Conservation (phyloP, 2,888 invertebrate species). For the Frankliniella fusca region DNA sequence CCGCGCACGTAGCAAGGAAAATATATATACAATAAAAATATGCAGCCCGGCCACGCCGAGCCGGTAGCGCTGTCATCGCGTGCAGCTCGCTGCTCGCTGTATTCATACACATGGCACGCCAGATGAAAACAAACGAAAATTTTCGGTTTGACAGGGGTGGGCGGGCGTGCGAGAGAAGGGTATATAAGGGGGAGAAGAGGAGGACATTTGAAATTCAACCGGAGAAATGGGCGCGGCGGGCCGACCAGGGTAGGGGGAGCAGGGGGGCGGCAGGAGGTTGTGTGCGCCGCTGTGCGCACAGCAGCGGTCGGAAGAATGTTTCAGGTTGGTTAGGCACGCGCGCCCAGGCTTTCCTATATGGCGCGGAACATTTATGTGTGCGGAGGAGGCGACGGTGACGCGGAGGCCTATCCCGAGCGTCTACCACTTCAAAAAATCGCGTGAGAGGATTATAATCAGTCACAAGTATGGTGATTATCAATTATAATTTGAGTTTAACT, state of each 20-base stretch:
- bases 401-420: too few relatives aligned
- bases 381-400: neutral
- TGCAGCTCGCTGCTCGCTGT: too few relatives aligned
- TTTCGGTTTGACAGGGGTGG: neutral
- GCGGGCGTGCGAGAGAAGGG: too few relatives aligned
- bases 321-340: neutral
- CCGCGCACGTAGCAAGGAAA: too few relatives aligned
- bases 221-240: neutral
- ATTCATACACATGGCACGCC: neutral
- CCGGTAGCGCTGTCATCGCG: too few relatives aligned
- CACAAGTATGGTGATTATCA: too few relatives aligned
- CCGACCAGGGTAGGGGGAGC: neutral
- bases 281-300: neutral
- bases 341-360: neutral
- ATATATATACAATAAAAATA: neutral
- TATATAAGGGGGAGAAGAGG: neutral
- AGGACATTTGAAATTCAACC: neutral
- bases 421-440: too few relatives aligned
- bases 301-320: neutral
- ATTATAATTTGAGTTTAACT: too few relatives aligned
- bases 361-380: neutral
- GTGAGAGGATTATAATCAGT: too few relatives aligned
- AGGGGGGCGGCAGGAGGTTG: neutral
- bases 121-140: neutral
- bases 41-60: neutral